Evolutionary conservation across 1,140 invertebrate species (phyloP), one percentile per base, ranked within the genome.

Genomic region (Hylaeus volcanicus): DNA sequence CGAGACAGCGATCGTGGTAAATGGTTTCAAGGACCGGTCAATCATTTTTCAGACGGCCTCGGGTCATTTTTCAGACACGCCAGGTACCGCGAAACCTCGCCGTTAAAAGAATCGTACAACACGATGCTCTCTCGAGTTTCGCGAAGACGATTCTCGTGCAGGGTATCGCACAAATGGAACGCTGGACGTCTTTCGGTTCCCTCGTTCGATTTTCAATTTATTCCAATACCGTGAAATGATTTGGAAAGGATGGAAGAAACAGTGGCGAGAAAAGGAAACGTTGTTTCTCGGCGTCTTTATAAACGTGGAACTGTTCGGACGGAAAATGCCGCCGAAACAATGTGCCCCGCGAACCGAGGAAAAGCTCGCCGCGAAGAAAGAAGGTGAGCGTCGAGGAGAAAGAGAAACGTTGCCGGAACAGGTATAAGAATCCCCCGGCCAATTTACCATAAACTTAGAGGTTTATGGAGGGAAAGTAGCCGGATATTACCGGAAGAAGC

Each of bases 371-470:
- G 12, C 15, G n/a, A 70, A 65, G 61, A 71, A 71, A 60, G 26
- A 53, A 51, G 61, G 51, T 15, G 5, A 37, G 60, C 48, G 79
- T 65, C 74, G 76, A 45, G 39, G 58, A 8, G 8, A 55, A 65
- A 80, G 64, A 58, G 75, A 60, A 82, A 74, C 43, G 56, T 61
- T 4, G 61, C 58, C 56, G 61, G 45, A 74, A 73, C 75, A 73
- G 79, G 60, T 66, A 64, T 37, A 83, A 88, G 78, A 83, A 87
- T 89, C 85, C 70, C 56, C 68, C 63, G 78, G 12, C 73, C 85
- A 89, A 89, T 89, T 89, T 89, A 89, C 86, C 83, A 86, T 89
- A 89, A 89, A 89, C 63, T 84, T 73, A 15, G 66, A 73, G 81
- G 87, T 89, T 88, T 85, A 83, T 78, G 81, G 69, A 78, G 64